Base-by-base conservation (phyloP, 2,888 invertebrate species). In the Himalopsyche japonica region DNA sequence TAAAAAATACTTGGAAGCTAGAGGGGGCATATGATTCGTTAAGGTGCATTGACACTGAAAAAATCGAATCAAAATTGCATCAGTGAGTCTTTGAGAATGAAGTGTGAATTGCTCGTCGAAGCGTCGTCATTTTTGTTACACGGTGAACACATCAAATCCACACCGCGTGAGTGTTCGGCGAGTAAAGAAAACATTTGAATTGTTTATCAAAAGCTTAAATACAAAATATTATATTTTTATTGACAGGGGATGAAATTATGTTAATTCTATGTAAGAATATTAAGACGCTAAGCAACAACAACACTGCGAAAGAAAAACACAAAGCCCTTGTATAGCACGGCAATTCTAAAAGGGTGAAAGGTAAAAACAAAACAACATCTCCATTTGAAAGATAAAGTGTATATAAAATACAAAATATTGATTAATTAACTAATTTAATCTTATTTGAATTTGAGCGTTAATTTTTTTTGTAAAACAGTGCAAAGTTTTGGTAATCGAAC, bases 61-160 rank as follows among this genome's bases (percentile, higher is more conserved):
- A 84, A 86, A 86, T 86, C 47, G 43, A 78, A 86, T 85, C 82
- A 83, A 76, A 82, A 47, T 47, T 80, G 86, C 86, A 82, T 78
- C 80, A 85, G 20, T 85, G 86, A 77, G 76, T 84, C 77, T 70
- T 78, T 84, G 83, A 82, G 78, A 57, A 77, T 70, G 82, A 84
- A 79, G 86, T 82, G 86, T 82, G 85, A 85, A 77, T 49, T 27
- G 82, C 27, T 80, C 82, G 49, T 82, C 84, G 80, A 83, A 80
- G 85, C 85, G 86, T 80, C 76, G 32, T 24, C 49, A 77, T 37
- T 82, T 81, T 78, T 43, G 43, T 80, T 80, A 77, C 76, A 57
- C 2, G 57, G 2, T 57, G n/a, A 3, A 49, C 48, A 3, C 49
- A 49, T 80, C 57, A 79, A 34, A 20, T 47, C n/a, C 70, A 76